Base-by-base conservation (phyloP, 1,140 invertebrate species). In the Drosophila dunni region DNA sequence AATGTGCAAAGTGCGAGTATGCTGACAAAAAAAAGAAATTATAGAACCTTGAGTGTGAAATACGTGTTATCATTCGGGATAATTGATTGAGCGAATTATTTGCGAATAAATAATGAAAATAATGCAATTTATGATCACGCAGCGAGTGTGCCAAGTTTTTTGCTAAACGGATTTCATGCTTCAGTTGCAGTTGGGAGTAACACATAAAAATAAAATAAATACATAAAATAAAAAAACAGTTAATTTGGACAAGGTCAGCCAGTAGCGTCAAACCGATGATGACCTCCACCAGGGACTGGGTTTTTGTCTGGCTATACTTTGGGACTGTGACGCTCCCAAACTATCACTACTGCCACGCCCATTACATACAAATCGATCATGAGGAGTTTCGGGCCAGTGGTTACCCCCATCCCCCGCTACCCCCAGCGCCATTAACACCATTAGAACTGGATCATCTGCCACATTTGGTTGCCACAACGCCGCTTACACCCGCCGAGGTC, bases 401-500 rank as follows among this genome's bases (percentile, higher is more conserved):
- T 10, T 90, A 80, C 46, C 90, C 86, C 2, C 76, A 79, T 71
- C 86, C 86, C 0, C 81, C 80, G 11, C 57, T 79, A 33, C 84
- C 84, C 17, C 85, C 85, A 7, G 75, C 85, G 0, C 81, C 86
- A 1, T 38, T 86, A 17, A 75, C 86, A 6, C 77, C 75, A 0
- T 51, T 79, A 1, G 74, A 85, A 0, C 75, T 86, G 15, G 76
- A 85, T 3, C 86, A 90, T 13, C 38, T 89, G 50, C 80, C 82
- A 0, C 90, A 83, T 38, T 48, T 79, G 48, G 40, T 88, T 20
- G 74, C 79, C 36, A 33, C 67, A 44, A 91, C 79, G 46, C 83
- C 91, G 44, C 45, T 91, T 2, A 93, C 92, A 7, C 95, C 96
- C 0, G 92, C 95, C 36, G 94, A 96, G 63, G 93, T 95, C 42